These are phyloP conservation scores for Macrotus californicus DNA, from an alignment of 2,113 vertebrate genomes.

Conservation along the genomic window DNA sequence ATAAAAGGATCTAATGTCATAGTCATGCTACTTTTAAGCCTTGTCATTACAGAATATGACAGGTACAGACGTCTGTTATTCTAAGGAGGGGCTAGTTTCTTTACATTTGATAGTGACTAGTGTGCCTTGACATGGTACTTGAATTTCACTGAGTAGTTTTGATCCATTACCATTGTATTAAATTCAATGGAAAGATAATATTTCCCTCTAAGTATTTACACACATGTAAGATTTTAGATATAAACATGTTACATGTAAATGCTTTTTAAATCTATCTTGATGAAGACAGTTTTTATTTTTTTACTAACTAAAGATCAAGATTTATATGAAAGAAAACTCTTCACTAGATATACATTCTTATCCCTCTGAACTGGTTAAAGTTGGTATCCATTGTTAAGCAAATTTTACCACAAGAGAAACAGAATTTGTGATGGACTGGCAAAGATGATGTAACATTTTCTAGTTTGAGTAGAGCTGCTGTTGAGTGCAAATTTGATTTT, in stretches of 20 bases:
- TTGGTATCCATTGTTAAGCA: background rate
- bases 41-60: background rate
- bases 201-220: background rate
- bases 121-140: background rate
- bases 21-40: background rate
- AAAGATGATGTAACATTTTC: background rate
- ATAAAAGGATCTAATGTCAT: background rate
- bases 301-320: background rate
- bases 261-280: background rate
- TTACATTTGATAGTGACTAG: background rate
- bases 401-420: background rate
- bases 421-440: background rate
- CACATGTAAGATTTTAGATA: background rate
- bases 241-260: background rate
- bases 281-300: background rate
- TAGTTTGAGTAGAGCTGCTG: background rate
- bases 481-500: background rate
- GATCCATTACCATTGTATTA: background rate
- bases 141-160: background rate
- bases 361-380: background rate
- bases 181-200: background rate
- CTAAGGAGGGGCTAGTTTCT: background rate
- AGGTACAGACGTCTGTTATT: background rate
- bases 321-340: background rate
- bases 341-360: background rate